Conservation (phyloP, 64 coral and sea anemone genomes). For the Montipora cactus region DNA sequence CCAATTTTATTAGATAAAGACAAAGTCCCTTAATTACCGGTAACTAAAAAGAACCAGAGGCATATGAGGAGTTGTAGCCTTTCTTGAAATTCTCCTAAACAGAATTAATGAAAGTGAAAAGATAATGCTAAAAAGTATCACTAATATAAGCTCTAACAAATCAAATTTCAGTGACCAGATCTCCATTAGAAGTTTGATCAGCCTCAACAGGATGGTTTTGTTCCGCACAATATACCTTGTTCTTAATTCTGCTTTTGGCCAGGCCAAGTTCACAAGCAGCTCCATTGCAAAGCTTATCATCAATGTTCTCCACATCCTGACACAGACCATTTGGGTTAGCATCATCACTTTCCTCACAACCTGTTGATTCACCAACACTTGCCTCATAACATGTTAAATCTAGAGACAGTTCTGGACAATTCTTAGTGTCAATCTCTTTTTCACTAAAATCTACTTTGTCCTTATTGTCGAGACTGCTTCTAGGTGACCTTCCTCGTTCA, state of each 20-base stretch:
- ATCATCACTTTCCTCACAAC: constrained; percentile 30
- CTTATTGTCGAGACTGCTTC: background rate
- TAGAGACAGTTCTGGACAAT: background rate
- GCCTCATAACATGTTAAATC: constrained; percentile 50
- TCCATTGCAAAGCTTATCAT: constrained; percentile 23
- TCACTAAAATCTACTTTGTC: background rate
- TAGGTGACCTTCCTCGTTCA: background rate
- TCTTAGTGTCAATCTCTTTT: background rate
- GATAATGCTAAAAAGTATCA: background rate
- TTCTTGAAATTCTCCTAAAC: too few relatives aligned
- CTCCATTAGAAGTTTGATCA: background rate
- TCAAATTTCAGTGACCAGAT: background rate
- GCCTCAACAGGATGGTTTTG: background rate
- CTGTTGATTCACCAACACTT: constrained; percentile 25
- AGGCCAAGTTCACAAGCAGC: background rate
- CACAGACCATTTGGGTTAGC: constrained; percentile 11
- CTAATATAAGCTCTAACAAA: background rate
- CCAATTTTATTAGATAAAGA: too few relatives aligned
- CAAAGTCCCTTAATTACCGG: too few relatives aligned
- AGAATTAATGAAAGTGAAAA: background rate
- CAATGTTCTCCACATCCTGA: background rate
- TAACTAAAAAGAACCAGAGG: too few relatives aligned
- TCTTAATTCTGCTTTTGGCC: background rate
- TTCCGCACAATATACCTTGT: constrained; percentile 1
- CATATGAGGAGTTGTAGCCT: too few relatives aligned